phyloP scores from a whole-genome alignment of 2,113 vertebrate species.

The Trichechus manatus region DNA sequence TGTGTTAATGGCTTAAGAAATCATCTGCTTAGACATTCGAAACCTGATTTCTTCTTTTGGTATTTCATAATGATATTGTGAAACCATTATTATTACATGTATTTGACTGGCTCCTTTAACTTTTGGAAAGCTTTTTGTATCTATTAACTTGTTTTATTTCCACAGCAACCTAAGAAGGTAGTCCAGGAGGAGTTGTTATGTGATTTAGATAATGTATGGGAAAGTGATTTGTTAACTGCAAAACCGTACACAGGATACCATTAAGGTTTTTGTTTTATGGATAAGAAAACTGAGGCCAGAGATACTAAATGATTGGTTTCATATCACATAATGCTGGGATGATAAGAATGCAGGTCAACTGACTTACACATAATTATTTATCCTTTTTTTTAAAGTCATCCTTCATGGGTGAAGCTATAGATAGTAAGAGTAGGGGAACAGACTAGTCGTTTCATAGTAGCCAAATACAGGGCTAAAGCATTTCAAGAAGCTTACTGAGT shows the following conservation, averaged over 20 bases:
- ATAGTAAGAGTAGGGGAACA: background rate
- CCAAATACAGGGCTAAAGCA: background rate
- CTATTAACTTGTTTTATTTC: slow-evolving; percentile 51
- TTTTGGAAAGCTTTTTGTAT: slow-evolving; percentile 39
- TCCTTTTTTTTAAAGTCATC: no score
- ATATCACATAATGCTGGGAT: background rate
- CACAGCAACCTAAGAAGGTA: background rate
- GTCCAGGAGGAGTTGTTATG: background rate
- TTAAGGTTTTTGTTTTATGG: background rate
- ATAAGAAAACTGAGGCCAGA: background rate
- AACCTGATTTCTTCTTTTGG: slow-evolving; percentile 28
- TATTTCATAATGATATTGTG: slow-evolving; percentile 64
- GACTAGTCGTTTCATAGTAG: background rate
- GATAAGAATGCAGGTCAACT: background rate
- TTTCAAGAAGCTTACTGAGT: slow-evolving; percentile 4
- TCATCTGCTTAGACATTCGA: background rate
- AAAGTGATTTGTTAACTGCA: slow-evolving; percentile 41
- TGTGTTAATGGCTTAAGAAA: slow-evolving; percentile 55
- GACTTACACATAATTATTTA: background rate
- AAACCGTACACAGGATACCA: background rate
- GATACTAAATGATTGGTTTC: background rate
- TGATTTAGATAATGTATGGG: slow-evolving; percentile 9
- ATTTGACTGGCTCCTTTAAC: slow-evolving; percentile 2
- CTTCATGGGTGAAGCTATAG: background rate
- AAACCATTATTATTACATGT: slow-evolving; percentile 31